phyloP scores from a whole-genome alignment of 2,797 vertebrate genomes.

The Buphagus erythrorhynchus region DNA sequence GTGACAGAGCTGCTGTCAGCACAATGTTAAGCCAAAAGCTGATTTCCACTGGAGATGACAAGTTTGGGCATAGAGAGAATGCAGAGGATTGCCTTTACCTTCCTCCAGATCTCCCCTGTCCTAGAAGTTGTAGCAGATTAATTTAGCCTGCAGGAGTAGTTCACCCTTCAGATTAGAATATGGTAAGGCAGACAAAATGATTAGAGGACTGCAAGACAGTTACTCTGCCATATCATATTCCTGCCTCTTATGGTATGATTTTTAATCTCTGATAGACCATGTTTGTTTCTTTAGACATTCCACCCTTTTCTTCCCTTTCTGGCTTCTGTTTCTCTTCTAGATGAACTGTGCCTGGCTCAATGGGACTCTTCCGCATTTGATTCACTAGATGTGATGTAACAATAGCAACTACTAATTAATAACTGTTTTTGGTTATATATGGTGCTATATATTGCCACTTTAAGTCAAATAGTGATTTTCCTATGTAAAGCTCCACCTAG shows the following conservation, averaged over 20 bases:
- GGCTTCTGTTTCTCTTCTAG: neutral
- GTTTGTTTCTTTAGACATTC: neutral
- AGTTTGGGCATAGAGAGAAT: neutral
- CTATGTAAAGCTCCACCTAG: neutral
- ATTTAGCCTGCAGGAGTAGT: neutral
- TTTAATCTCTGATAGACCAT: neutral
- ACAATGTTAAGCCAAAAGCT: neutral
- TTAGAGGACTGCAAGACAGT: neutral
- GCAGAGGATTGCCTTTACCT: neutral
- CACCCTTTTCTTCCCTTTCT: neutral
- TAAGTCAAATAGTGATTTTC: neutral
- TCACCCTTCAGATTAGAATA: neutral
- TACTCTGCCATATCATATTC: neutral
- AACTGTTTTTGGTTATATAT: neutral
- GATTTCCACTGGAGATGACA: neutral
- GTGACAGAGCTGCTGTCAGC: neutral
- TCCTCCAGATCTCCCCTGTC: neutral
- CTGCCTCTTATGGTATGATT: neutral
- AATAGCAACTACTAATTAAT: neutral
- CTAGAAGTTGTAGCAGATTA: neutral
- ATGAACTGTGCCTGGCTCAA: neutral
- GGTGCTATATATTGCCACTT: neutral
- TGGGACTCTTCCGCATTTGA: neutral
- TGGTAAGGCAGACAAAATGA: neutral
- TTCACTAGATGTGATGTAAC: neutral